Evolutionary conservation across 2,888 invertebrate genomes (phyloP).

Genomic region (Metalampra italica): DNA sequence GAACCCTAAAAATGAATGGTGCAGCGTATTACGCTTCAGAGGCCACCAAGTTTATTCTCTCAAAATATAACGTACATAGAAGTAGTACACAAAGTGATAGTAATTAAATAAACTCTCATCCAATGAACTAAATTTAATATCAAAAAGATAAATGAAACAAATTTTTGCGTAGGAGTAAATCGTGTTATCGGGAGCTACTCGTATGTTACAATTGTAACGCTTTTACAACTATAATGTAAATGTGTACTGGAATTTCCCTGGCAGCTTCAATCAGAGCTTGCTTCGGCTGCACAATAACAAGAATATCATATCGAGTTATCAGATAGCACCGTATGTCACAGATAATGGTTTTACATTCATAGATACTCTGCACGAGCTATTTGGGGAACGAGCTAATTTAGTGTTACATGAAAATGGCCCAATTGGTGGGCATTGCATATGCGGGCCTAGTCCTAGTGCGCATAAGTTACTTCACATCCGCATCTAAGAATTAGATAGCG

Average conservation of each 20-base stretch:
- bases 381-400: no score
- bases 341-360: not conserved
- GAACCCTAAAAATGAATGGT: no score
- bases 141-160: not conserved
- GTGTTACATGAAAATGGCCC: no score
- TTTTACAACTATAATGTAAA: not conserved
- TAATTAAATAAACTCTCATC: not conserved
- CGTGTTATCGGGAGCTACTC: not conserved
- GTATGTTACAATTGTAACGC: not conserved
- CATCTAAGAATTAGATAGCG: no score
- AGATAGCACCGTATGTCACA: conserved; percentile 3
- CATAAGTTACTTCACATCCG: no score
- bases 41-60: no score
- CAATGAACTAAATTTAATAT: not conserved
- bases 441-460: no score
- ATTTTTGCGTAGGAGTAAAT: not conserved
- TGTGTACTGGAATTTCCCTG: conserved; percentile 4
- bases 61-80: not conserved
- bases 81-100: not conserved
- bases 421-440: no score
- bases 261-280: conserved; percentile 4
- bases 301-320: conserved; percentile 7
- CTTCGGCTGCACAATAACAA: conserved; percentile 14
- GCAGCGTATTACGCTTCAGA: no score
- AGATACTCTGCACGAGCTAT: not conserved